Conservation (phyloP, 2,888 invertebrate species). For the Acanthosoma haemorrhoidale region DNA sequence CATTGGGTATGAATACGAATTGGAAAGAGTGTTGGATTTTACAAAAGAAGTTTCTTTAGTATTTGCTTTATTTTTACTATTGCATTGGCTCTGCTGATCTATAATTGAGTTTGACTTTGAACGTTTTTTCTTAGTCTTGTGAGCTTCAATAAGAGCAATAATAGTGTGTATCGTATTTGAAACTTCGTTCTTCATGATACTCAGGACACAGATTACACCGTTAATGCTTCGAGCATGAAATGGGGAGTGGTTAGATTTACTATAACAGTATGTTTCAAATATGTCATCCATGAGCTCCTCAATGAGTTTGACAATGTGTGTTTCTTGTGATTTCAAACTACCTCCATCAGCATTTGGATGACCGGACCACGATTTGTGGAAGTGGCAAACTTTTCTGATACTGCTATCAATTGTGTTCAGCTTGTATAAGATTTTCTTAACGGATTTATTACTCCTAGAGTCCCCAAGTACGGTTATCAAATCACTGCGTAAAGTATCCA, state of each 20-base stretch:
- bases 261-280: background rate
- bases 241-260: background rate
- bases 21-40: no score
- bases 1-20: no score
- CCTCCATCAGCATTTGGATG: background rate
- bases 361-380: background rate
- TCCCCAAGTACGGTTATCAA: background rate
- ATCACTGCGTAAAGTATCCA: background rate
- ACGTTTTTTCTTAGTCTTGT: no score
- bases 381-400: constrained; percentile 3
- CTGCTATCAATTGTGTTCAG: background rate
- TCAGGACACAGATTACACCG: background rate
- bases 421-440: background rate
- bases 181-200: background rate
- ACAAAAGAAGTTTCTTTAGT: no score
- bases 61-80: no score
- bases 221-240: constrained; percentile 1
- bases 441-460: background rate
- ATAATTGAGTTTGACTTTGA: no score
- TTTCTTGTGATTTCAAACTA: background rate
- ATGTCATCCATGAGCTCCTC: constrained; percentile 17
- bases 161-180: background rate
- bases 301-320: background rate
- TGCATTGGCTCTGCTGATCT: no score
- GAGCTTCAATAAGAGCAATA: background rate